phyloP scores from a whole-genome alignment of 2,797 vertebrate genomes.

The Mallotus villosus region DNA sequence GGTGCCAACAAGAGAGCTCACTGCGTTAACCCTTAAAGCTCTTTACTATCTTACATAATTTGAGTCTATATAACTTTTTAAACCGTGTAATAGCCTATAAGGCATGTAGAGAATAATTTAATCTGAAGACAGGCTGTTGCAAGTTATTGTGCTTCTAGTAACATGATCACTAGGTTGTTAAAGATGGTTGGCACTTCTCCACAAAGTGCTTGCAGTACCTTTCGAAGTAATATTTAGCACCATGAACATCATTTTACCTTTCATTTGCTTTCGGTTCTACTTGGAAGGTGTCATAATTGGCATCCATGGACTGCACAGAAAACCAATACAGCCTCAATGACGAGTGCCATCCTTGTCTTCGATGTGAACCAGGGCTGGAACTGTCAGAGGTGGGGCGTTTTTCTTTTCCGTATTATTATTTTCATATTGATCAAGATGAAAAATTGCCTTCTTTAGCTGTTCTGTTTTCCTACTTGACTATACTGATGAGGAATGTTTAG shows the following conservation, averaged over 20 bases:
- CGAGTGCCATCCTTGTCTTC: constrained; percentile 10
- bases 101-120: neutral
- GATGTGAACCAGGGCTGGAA: constrained; percentile 20
- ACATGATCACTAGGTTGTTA: neutral
- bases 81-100: neutral
- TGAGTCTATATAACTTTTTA: no score
- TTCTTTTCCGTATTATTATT: no score
- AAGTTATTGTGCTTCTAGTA: neutral
- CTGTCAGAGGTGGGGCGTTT: constrained; percentile 13
- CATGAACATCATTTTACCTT: neutral
- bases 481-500: neutral
- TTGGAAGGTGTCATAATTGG: neutral
- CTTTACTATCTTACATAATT: no score
- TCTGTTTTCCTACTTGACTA: neutral
- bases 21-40: no score
- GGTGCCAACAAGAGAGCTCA: no score
- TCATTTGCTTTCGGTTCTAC: neutral
- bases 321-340: constrained; percentile 16
- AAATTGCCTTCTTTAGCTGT: neutral
- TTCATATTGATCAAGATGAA: no score
- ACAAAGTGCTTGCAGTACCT: neutral
- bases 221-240: neutral
- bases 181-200: neutral
- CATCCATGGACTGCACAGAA: constrained; percentile 21
- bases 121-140: neutral